A percentile compares a stretch with the other conserved stretches of the same genome.
Evolutionary conservation across 2,797 vertebrate species (phyloP).

Genomic region (Rhincodon typus): DNA sequence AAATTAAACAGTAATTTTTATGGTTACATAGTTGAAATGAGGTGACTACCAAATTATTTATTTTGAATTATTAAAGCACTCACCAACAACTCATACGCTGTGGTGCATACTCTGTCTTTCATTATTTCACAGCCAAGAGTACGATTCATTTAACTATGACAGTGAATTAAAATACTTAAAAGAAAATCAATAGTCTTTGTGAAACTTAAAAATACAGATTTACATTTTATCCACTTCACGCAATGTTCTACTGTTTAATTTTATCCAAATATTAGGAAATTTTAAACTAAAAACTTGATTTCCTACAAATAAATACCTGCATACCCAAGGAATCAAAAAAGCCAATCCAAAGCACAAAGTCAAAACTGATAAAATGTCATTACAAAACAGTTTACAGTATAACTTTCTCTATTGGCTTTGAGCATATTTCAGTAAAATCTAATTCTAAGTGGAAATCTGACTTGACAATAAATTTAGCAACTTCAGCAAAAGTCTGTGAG

Average conservation of each 20-base stretch:
- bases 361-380: not conserved
- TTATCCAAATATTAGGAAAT: not conserved
- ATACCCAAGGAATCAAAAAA: not conserved
- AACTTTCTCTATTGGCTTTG: not conserved
- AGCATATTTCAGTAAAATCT: not conserved
- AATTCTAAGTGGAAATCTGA: not conserved
- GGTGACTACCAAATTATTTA: not conserved
- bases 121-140: not conserved
- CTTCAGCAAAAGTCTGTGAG: not conserved
- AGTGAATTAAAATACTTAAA: not conserved
- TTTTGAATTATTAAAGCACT: not conserved
- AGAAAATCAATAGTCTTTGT: not conserved
- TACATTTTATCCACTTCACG: not conserved
- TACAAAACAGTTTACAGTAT: not conserved
- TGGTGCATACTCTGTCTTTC: not conserved
- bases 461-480: not conserved
- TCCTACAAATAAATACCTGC: not conserved
- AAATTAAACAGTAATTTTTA: not conserved
- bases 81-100: not conserved
- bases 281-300: not conserved
- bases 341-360: not conserved
- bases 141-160: not conserved
- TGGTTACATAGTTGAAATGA: not conserved
- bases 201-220: not conserved
- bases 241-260: not conserved